Base-by-base conservation (phyloP, 2,888 invertebrate genomes). In the Dasypogon diadema region DNA sequence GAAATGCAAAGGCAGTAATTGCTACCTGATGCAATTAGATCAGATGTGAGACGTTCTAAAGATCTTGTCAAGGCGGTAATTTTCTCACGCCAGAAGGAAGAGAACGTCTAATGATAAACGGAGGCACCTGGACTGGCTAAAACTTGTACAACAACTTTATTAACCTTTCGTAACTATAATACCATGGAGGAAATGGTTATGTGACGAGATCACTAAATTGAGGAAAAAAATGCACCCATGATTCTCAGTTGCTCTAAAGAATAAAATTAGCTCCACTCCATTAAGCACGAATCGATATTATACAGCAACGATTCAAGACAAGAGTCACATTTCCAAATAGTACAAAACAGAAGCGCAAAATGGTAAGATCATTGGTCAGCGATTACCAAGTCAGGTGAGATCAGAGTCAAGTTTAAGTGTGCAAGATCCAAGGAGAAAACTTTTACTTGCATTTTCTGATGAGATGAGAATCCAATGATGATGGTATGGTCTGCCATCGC, bases 371-470 rank as follows among this genome's bases (percentile, higher is more conserved):
- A 46, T 68, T 68, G 65, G 34, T 68, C 48, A 2, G 24, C 2
- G 65, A 48, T 48, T 48, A 26, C 21, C 16, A n/a, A 68, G 48
- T 24, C 18, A 18, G 37, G n/a, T n/a, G 8, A 42, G 4, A 60
- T 48, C 46, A 48, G 16, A 68, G 65, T 48, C 46, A 68, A 68
- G 65, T 68, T 68, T 68, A 65, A 22, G 18, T 42, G 8, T 54
- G 22, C 18, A 54, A 5, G 48, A 46, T 48, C 48, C 24, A 68
- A 37, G 42, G 16, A 46, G 5, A 24, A 48, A 48, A 68, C 65
- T 68, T 68, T 68, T 68, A 68, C 65, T 46, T 48, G 46, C 65
- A 68, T 46, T 68, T 48, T 26, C 65, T 16, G 18, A 12, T 48
- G 24, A 24, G 46, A 18, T 22, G 21, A 42, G 42, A 63, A 68